Evolutionary conservation across 1,140 invertebrate species (phyloP).

Genomic region (Musca domestica): DNA sequence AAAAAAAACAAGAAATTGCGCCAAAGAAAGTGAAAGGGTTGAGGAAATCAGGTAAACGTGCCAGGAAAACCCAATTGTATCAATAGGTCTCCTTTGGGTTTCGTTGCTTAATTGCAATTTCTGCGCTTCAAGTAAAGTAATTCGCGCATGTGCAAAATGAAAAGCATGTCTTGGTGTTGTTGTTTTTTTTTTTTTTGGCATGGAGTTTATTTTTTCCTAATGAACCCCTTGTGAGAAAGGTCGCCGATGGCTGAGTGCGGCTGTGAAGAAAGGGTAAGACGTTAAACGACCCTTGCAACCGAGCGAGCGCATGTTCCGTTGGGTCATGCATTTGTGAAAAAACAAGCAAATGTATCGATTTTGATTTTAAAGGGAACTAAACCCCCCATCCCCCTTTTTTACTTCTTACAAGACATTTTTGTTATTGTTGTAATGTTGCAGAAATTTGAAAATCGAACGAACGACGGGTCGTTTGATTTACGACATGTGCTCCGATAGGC

Average conservation of each 20-base stretch:
- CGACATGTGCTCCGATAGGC: no score
- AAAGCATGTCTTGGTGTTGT: not conserved
- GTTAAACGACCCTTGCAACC: not conserved
- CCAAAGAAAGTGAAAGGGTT: not conserved
- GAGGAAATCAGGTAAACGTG: not conserved
- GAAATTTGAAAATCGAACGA: not conserved
- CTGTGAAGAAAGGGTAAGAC: not conserved
- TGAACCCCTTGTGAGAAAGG: not conserved
- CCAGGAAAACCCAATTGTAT: slow-evolving; percentile 2
- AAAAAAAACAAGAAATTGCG: not conserved
- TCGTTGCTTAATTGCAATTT: not conserved
- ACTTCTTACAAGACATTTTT: not conserved
- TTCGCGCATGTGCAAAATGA: slow-evolving; percentile 6
- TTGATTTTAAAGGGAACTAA: slow-evolving; percentile 10
- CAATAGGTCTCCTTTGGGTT: slow-evolving; percentile 8
- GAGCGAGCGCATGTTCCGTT: not conserved
- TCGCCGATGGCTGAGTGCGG: no score
- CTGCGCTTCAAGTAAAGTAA: slow-evolving; percentile 1
- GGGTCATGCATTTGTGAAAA: not conserved
- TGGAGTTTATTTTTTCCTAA: not conserved
- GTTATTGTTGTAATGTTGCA: not conserved
- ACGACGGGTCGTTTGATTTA: not conserved
- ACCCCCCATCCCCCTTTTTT: not conserved
- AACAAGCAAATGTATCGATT: slow-evolving; percentile 5
- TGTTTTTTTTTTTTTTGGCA: no score